A percentile compares a stretch with the other conserved stretches of the same genome.
Evolutionary conservation across 2,888 invertebrate species (phyloP).

Genomic region (Nephrotoma appendiculata): DNA sequence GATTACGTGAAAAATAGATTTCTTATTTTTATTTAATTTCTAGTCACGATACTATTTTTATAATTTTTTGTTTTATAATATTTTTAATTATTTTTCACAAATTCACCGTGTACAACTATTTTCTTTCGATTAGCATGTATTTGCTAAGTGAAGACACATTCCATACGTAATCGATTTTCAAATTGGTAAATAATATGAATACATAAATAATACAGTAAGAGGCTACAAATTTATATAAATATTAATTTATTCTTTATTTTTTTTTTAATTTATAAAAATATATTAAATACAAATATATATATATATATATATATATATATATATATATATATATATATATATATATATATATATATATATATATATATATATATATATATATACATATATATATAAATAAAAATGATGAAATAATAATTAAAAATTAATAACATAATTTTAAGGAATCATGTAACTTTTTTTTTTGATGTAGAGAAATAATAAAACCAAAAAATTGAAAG

Average conservation of each 20-base stretch:
- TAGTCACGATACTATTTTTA: background rate
- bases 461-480: slow-evolving; percentile 1
- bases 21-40: background rate
- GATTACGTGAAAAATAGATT: background rate
- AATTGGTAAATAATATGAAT: background rate
- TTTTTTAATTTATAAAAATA: background rate
- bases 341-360: background rate
- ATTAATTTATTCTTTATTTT: background rate
- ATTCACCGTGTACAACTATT: background rate
- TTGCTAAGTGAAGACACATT: background rate
- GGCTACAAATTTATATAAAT: background rate
- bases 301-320: background rate
- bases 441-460: background rate
- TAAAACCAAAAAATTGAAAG: background rate
- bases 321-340: background rate
- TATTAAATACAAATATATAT: background rate
- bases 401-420: background rate
- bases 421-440: background rate
- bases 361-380: no score
- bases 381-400: background rate
- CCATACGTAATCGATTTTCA: background rate
- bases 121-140: background rate
- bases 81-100: background rate
- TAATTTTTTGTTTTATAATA: background rate
- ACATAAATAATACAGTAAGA: background rate